A percentile compares a stretch with the other conserved stretches of the same genome.
These are phyloP conservation scores for Parnassius smintheus DNA, from an alignment of 2,888 invertebrate genomes.

Conservation along the genomic window DNA sequence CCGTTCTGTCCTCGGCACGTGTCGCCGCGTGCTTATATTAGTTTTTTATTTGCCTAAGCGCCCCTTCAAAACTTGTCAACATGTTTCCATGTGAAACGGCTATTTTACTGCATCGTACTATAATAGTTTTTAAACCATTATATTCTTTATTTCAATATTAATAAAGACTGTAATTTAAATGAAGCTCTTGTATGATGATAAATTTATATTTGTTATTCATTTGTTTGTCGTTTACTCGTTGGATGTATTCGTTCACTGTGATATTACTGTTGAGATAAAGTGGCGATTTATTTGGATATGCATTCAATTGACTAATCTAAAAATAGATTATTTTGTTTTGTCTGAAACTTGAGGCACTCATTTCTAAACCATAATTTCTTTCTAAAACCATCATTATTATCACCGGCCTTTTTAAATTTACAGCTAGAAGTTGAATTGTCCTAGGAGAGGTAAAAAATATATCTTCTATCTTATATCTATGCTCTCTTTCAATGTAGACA, in stretches of 20 bases:
- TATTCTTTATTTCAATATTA: slow-evolving; percentile 1
- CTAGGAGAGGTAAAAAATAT: too few relatives aligned
- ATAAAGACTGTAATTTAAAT: background rate
- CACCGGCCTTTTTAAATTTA: background rate
- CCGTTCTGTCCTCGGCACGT: slow-evolving; percentile 58
- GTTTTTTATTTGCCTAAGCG: slow-evolving; percentile 75
- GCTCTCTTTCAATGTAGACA: too few relatives aligned
- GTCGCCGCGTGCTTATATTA: slow-evolving; percentile 61
- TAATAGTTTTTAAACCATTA: background rate
- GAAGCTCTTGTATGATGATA: slow-evolving; percentile 12
- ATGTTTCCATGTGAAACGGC: slow-evolving; percentile 54
- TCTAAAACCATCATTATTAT: background rate
- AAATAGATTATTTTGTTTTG: slow-evolving; percentile 18
- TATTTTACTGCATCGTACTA: slow-evolving; percentile 21
- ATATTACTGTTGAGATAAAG: slow-evolving; percentile 54
- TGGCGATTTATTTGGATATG: slow-evolving; percentile 54
- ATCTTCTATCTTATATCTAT: too few relatives aligned
- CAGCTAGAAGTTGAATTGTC: too few relatives aligned
- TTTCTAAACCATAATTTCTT: background rate
- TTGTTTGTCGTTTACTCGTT: slow-evolving; percentile 61
- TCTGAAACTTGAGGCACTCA: slow-evolving; percentile 1
- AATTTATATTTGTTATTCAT: slow-evolving; percentile 37
- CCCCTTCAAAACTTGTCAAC: slow-evolving; percentile 75
- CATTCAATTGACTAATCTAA: slow-evolving; percentile 12
- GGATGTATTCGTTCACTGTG: slow-evolving; percentile 39